Evolutionary conservation across 2,888 invertebrate species (phyloP), one percentile per base, ranked within the genome.

Genomic region (Drosophila leonis): DNA sequence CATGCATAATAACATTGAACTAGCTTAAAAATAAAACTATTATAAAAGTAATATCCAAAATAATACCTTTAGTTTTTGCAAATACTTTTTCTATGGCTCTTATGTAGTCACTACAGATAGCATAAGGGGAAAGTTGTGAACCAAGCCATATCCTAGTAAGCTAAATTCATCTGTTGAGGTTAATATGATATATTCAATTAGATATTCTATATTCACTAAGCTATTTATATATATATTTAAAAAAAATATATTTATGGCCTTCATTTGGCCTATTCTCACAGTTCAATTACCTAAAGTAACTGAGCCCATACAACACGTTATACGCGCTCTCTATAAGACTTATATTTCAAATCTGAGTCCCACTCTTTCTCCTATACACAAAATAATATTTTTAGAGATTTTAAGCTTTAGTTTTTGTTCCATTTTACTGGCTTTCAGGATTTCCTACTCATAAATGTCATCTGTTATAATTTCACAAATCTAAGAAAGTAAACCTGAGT

Each of bases 381-480:
- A 35, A 12, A 13, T 4, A 35, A 13, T 35, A 13, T 35, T 35
- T 35, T 35, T 35, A 35, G 3, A 35, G 4, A 35, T 44, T 46
- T 24, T 4, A 13, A 0, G 15, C 49, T 31, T 29, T 8, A 10
- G n/a, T 12, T 37, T 5, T 6, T 27, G 6, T 2, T 5, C 35
- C 35, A 18, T 18, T 60, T 48, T 4, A 12, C n/a, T n/a, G 56
- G 39, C 29, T 18, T 29, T 55, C 35, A 1, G 39, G 56, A 42
- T 24, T 44, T 44, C 5, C 24, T 57, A 9, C 57, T 44, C 3
- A 46, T 35, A 46, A 57, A 46, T 57, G 57, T 46, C 57, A 57
- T 46, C 57, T 57, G 44, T 27, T 46, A 57, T 35, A 35, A 35
- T 35, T 20, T 57, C 35, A 27, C n/a, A 35, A 27, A 27, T 56